Conservation (phyloP, 1,140 invertebrate species). For the Archegozetes longisetosus region DNA sequence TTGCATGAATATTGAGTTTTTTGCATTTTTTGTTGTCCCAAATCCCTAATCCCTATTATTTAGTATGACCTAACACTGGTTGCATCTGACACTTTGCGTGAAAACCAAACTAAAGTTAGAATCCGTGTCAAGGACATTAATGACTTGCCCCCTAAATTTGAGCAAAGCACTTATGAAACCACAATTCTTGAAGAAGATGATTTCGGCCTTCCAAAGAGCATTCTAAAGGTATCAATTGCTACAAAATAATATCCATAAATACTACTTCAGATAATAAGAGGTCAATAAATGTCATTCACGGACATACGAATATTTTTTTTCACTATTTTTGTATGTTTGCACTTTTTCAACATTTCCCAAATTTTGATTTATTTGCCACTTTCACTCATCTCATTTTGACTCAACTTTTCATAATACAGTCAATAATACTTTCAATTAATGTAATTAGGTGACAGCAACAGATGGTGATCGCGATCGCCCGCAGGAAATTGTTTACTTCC, state of each 20-base stretch:
- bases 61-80: conserved; percentile 71
- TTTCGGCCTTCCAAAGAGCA: conserved; percentile 38
- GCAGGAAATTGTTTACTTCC: conserved; percentile 88
- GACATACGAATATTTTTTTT: neutral
- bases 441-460: conserved; percentile 67
- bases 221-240: conserved; percentile 39
- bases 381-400: neutral
- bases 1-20: conserved; percentile 5
- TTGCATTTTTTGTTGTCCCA: conserved; percentile 1
- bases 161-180: conserved; percentile 45
- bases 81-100: conserved; percentile 66
- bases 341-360: neutral
- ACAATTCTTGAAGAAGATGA: conserved; percentile 46
- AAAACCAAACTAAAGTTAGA: conserved; percentile 57
- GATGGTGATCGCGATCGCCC: conserved; percentile 86
- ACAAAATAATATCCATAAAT: neutral
- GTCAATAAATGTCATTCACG: neutral
- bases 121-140: conserved; percentile 55
- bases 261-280: no score
- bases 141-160: conserved; percentile 61
- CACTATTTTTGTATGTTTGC: neutral
- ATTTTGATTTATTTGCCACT: neutral
- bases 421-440: conserved; percentile 14
- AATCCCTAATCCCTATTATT: neutral
- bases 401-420: neutral